phyloP scores from a whole-genome alignment of 2,113 vertebrate species.

The Zosterops pallidus region DNA sequence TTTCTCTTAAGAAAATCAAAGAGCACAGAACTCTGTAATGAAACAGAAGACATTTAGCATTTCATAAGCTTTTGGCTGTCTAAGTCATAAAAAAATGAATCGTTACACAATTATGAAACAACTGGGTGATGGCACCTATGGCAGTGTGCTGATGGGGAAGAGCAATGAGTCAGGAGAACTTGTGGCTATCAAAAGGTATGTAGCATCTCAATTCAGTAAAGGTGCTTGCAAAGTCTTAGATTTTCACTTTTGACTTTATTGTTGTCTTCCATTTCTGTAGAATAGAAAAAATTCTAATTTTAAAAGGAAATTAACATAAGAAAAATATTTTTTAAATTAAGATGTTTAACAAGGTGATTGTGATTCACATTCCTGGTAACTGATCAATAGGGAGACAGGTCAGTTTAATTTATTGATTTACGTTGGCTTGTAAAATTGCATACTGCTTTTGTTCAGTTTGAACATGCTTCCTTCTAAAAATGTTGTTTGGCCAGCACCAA shows the following conservation, averaged over 20 bases:
- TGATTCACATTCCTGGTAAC: neutral
- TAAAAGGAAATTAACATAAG: neutral
- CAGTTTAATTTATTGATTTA: neutral
- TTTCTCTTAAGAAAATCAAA: neutral
- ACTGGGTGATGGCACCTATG: conserved; percentile 95
- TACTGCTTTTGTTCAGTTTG: neutral
- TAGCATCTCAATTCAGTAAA: neutral
- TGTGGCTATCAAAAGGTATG: conserved; percentile 96
- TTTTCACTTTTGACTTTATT: neutral
- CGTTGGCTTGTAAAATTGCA: neutral
- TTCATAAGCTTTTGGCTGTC: neutral
- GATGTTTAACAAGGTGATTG: neutral
- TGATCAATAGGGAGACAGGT: neutral
- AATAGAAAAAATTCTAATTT: neutral
- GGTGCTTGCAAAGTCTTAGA: neutral
- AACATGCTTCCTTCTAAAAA: neutral
- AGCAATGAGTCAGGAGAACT: conserved; percentile 95
- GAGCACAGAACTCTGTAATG: neutral
- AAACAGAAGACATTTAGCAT: neutral
- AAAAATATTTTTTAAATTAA: neutral
- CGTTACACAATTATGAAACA: conserved; percentile 94
- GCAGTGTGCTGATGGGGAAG: conserved; percentile 94
- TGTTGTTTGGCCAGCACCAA: neutral
- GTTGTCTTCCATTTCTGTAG: neutral
- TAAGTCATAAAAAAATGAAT: conserved; percentile 82